Evolutionary conservation across 2,797 vertebrate genomes (phyloP), one percentile per base, ranked within the genome.

Genomic region (Cryptoblepharus egeriae): DNA sequence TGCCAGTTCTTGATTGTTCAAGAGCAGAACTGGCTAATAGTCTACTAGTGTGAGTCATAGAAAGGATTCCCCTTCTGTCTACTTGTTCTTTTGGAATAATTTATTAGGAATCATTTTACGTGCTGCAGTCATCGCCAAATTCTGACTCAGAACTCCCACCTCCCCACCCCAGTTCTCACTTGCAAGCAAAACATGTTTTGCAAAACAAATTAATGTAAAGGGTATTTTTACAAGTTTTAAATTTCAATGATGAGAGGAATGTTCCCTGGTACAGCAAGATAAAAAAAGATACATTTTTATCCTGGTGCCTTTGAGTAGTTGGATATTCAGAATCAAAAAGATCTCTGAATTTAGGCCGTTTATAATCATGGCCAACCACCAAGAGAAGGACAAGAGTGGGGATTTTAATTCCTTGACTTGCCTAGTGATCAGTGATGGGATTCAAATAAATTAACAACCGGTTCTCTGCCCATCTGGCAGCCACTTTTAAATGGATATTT

Each of bases 11-110:
- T 84, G 72, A 85, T 58, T 77, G 45, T 39, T 79, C 82, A 74
- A n/a, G 82, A 89, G 45, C 80, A 64, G 88, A 90, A 85, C 16
- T 70, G 3, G 65, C 55, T 79, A 87, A 81, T 37, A 26, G 75
- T 79, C 37, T 89, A 77, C 24, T 58, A 84, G 83, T 60, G 77
- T 4, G 22, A 90, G 69, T 77, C 68, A 77, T 20, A 83, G 89
- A 76, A 90, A 85, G 32, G 35, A 90, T 86, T 89, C 30, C 35
- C 80, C 45, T 63, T 91, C 55, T 65, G 13, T 80, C 13, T 77
- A 83, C 70, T 82, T 76, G 12, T 86, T 70, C 72, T 72, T 92
- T 87, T 35, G 58, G 73, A 92, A 92, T 84, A 92, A 91, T 86
- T 88, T 32, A 83, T 88, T 82, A 88, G 20, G 69, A 86, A 91